Percentiles rank a stretch among this genome's conserved stretches.
phyloP scores from a whole-genome alignment of 1,140 invertebrate genomes.

The Drosophila nasuta region DNA sequence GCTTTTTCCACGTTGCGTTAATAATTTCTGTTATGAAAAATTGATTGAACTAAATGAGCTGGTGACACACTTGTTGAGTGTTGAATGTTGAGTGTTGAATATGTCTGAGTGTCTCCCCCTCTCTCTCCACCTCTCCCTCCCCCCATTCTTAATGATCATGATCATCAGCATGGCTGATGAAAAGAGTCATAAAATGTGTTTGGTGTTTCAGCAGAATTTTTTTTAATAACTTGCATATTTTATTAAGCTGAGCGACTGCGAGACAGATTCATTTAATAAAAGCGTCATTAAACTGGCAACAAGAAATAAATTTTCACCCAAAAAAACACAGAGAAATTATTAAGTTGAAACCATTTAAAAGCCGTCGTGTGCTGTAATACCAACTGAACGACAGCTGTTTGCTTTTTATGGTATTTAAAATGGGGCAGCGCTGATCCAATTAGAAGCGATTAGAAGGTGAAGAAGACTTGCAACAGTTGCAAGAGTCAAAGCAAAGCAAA shows the following conservation, averaged over 20 bases:
- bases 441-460: conserved; percentile 4
- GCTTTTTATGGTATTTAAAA: conserved; percentile 71
- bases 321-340: conserved; percentile 39
- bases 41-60: conserved; percentile 82
- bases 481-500: not conserved
- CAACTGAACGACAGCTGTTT: conserved; percentile 5
- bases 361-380: conserved; percentile 22
- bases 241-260: conserved; percentile 43
- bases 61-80: conserved; percentile 80
- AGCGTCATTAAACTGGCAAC: conserved; percentile 66
- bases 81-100: conserved; percentile 17
- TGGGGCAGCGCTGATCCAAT: conserved; percentile 21
- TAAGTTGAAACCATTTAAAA: conserved; percentile 30
- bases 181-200: conserved; percentile 68
- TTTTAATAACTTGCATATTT: conserved; percentile 62
- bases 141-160: conserved; percentile 10
- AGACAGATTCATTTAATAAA: conserved; percentile 70
- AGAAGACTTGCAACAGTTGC: not conserved
- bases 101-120: not conserved
- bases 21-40: conserved; percentile 82
- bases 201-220: conserved; percentile 21
- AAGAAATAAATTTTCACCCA: conserved; percentile 60
- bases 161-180: conserved; percentile 51
- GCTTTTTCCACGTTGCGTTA: conserved; percentile 66
- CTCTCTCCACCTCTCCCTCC: not conserved